Conservation (phyloP, 2,888 invertebrate species). For the Sycophila texana region DNA sequence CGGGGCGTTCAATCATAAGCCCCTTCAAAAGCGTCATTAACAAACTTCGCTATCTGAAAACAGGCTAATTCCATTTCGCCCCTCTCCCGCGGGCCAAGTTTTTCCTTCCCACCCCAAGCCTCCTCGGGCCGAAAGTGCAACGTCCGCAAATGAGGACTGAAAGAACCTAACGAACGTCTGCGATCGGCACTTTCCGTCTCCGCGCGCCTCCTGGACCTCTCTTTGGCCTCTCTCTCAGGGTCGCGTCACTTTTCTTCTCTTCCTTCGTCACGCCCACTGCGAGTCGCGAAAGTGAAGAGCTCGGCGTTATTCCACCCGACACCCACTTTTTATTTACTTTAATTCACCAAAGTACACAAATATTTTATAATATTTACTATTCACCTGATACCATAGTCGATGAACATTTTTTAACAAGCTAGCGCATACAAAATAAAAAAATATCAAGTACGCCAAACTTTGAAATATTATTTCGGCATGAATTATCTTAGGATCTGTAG, state of each 20-base stretch:
- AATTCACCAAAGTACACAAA: no score
- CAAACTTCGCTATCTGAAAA: constrained; percentile 16
- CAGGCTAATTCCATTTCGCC: constrained; percentile 19
- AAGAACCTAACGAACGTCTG: constrained; percentile 43
- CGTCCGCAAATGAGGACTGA: constrained; percentile 19
- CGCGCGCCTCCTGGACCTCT: neutral
- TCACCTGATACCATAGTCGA: no score
- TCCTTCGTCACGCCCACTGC: no score
- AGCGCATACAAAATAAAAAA: no score
- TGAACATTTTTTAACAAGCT: no score
- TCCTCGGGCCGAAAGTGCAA: constrained; percentile 5
- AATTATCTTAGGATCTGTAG: no score
- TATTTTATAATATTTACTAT: no score
- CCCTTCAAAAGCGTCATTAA: neutral
- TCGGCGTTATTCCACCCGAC: no score
- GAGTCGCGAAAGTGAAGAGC: no score
- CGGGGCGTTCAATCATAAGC: constrained; percentile 13
- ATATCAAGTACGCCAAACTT: no score
- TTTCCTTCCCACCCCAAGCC: neutral
- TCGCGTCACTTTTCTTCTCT: constrained; percentile 15
- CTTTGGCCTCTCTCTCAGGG: neutral
- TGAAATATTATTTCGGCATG: no score
- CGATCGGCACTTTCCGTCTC: constrained; percentile 36
- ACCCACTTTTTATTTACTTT: no score
- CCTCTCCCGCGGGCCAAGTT: constrained; percentile 2